These are phyloP conservation scores for Brachyhypopomus gauderio DNA, from an alignment of 2,113 vertebrate genomes.

Conservation along the genomic window DNA sequence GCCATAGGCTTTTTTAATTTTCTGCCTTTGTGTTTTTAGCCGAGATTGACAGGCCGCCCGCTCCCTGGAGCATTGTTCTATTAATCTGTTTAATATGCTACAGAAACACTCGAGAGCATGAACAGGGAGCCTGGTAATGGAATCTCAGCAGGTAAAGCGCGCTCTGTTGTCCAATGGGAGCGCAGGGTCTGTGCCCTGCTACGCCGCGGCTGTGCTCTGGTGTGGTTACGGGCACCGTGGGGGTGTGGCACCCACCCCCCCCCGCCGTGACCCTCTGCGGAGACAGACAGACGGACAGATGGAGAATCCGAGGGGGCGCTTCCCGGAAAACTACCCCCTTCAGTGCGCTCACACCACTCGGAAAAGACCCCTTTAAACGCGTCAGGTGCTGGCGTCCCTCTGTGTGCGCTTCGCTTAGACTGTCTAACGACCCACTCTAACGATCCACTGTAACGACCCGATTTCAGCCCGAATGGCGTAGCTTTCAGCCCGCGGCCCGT, in stretches of 20 bases:
- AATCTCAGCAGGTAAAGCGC: constrained; percentile 73
- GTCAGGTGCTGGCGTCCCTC: constrained; percentile 14
- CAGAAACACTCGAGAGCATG: constrained; percentile 76
- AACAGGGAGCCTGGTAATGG: constrained; percentile 78
- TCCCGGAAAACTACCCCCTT: constrained; percentile 47
- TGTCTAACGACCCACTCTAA: constrained; percentile 52
- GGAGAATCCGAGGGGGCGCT: constrained; percentile 54
- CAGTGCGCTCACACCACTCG: constrained; percentile 36
- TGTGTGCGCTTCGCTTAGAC: constrained; percentile 39
- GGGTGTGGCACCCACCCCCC: constrained; percentile 51
- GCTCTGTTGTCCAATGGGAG: constrained; percentile 71
- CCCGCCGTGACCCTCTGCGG: constrained; percentile 64
- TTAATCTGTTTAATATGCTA: constrained; percentile 89
- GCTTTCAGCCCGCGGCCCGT: no score
- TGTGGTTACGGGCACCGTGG: constrained; percentile 46
- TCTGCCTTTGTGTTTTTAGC: constrained; percentile 82
- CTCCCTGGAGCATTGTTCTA: constrained; percentile 81
- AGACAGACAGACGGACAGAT: constrained; percentile 66
- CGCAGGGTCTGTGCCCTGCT: constrained; percentile 60
- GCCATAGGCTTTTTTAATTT: constrained; percentile 85
- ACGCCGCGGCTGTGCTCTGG: constrained; percentile 35
- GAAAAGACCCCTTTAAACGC: constrained; percentile 37
- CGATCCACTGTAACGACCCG: constrained; percentile 49
- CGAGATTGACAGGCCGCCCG: constrained; percentile 76
- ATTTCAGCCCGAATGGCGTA: constrained; percentile 23